Percentiles rank a stretch among this genome's conserved stretches.
Conservation (phyloP, 2,113 vertebrate genomes). For the Corythoichthys intestinalis region DNA sequence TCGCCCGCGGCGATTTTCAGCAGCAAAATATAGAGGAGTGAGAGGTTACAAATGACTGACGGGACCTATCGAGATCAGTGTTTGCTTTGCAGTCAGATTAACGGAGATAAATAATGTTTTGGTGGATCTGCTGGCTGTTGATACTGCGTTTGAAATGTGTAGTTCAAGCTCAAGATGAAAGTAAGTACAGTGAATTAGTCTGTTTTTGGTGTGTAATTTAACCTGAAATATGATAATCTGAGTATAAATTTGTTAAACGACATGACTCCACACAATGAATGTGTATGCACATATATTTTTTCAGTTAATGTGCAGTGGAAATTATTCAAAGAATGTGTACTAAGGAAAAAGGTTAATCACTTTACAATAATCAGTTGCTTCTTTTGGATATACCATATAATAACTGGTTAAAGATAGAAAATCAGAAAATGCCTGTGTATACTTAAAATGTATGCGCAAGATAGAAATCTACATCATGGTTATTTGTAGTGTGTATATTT, state of each 20-base stretch:
- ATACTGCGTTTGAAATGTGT: neutral
- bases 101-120: constrained; percentile 32
- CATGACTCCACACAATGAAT: neutral
- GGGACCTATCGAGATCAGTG: neutral
- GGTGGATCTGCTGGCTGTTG: constrained; percentile 20
- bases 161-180: constrained; percentile 54
- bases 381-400: too few relatives aligned
- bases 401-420: too few relatives aligned
- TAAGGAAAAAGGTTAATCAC: too few relatives aligned
- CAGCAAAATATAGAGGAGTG: constrained; percentile 3
- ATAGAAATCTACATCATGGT: too few relatives aligned
- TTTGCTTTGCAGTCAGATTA: neutral
- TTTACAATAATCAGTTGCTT: too few relatives aligned
- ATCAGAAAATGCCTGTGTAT: too few relatives aligned
- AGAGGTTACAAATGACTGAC: neutral
- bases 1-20: neutral
- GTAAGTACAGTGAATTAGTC: constrained; percentile 37
- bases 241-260: neutral
- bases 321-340: too few relatives aligned
- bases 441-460: too few relatives aligned
- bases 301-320: too few relatives aligned
- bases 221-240: neutral
- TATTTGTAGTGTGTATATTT: too few relatives aligned
- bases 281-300: neutral
- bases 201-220: neutral